phyloP scores from a whole-genome alignment of 2,113 vertebrate genomes.

The Micronycteris hirsuta region DNA sequence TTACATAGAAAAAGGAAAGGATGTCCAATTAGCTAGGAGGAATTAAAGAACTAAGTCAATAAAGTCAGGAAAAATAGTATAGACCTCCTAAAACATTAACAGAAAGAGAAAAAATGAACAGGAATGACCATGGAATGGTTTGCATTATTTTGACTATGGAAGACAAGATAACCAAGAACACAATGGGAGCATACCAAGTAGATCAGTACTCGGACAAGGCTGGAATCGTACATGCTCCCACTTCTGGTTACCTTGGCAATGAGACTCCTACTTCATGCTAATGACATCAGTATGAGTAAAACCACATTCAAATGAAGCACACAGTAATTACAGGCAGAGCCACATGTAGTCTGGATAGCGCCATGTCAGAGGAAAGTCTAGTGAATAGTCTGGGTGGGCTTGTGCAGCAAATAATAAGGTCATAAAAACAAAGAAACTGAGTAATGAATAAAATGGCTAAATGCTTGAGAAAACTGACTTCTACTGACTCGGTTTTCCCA shows the following conservation, averaged over 20 bases:
- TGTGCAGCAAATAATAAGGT: not conserved
- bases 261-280: conserved; percentile 49
- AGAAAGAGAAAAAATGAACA: not conserved
- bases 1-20: not conserved
- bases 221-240: conserved; percentile 7
- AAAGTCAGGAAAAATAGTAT: not conserved
- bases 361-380: not conserved
- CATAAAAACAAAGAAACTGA: not conserved
- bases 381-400: not conserved
- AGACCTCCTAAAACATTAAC: not conserved
- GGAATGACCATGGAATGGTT: not conserved
- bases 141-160: not conserved
- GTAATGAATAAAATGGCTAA: not conserved
- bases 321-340: not conserved
- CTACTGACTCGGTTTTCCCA: not conserved
- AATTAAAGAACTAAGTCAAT: not conserved
- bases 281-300: conserved; percentile 55
- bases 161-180: not conserved
- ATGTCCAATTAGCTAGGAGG: not conserved
- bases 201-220: conserved; percentile 1
- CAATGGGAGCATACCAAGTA: not conserved
- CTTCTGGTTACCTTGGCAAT: conserved; percentile 61
- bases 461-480: not conserved
- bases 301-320: not conserved
- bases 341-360: not conserved